A percentile compares a stretch with the other conserved stretches of the same genome.
These are phyloP conservation scores for Callinectes sapidus DNA, from an alignment of 2,888 invertebrate species.

Conservation along the genomic window DNA sequence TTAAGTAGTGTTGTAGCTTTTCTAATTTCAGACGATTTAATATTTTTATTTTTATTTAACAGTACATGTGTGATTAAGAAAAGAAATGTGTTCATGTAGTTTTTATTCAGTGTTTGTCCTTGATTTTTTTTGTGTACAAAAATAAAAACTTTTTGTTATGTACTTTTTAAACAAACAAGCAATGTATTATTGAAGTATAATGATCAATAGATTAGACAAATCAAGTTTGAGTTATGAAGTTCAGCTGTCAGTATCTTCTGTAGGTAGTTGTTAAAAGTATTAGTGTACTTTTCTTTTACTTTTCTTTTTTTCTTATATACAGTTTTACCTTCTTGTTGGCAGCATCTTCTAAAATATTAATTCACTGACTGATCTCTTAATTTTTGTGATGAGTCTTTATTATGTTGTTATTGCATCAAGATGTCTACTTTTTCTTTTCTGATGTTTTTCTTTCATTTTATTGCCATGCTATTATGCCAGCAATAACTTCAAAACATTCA, in stretches of 20 bases:
- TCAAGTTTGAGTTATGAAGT: neutral
- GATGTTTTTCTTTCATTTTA: too few species aligned
- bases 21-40: neutral
- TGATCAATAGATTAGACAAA: neutral
- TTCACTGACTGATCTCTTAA: neutral
- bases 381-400: neutral
- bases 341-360: neutral
- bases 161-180: neutral
- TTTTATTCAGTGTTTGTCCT: neutral
- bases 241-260: neutral
- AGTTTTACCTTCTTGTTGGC: neutral
- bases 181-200: neutral
- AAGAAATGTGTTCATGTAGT: neutral
- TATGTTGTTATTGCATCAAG: neutral
- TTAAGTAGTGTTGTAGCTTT: slow-evolving; percentile 22
- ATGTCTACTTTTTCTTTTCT: neutral
- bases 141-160: neutral
- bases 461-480: too few species aligned
- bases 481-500: too few species aligned
- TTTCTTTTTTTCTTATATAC: neutral
- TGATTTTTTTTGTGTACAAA: neutral
- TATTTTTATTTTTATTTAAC: neutral
- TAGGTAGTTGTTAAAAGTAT: neutral
- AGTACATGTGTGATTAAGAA: neutral
- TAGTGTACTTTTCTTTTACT: neutral